These are phyloP conservation scores for Spermophilus dauricus DNA, from an alignment of 2,113 vertebrate genomes.

Conservation along the genomic window DNA sequence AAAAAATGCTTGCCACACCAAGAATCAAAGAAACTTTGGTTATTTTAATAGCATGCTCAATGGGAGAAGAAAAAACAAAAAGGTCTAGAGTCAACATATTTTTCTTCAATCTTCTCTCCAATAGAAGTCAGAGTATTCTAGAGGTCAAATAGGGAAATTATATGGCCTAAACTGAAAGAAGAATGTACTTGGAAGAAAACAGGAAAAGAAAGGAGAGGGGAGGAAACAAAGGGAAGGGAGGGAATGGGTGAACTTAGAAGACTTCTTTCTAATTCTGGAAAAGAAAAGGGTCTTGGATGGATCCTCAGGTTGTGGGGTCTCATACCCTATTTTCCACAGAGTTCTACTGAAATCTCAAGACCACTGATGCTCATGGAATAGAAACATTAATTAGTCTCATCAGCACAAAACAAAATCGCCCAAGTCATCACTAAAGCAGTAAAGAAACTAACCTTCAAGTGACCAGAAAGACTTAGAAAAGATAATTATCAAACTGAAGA, in stretches of 20 bases:
- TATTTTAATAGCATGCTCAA: constrained; percentile 28
- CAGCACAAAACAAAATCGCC: background rate
- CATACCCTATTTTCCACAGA: background rate
- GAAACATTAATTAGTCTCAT: background rate
- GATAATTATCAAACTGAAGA: background rate
- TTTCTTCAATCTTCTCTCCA: background rate
- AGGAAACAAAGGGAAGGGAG: no score
- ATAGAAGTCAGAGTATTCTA: constrained; percentile 4
- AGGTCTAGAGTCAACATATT: background rate
- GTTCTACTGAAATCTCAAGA: background rate
- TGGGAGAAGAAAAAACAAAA: background rate
- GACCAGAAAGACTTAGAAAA: background rate
- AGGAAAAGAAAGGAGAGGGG: background rate
- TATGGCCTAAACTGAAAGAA: background rate
- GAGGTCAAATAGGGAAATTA: background rate
- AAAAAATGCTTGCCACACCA: background rate
- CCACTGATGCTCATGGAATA: background rate
- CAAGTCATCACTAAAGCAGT: background rate
- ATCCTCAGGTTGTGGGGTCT: background rate
- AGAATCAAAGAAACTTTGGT: background rate
- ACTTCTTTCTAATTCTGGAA: background rate
- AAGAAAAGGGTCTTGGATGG: background rate
- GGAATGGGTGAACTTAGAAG: no score
- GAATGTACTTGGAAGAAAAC: background rate
- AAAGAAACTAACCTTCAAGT: background rate